These are phyloP conservation scores for Eupithecia subumbrata DNA, from an alignment of 2,888 invertebrate genomes.

Conservation along the genomic window DNA sequence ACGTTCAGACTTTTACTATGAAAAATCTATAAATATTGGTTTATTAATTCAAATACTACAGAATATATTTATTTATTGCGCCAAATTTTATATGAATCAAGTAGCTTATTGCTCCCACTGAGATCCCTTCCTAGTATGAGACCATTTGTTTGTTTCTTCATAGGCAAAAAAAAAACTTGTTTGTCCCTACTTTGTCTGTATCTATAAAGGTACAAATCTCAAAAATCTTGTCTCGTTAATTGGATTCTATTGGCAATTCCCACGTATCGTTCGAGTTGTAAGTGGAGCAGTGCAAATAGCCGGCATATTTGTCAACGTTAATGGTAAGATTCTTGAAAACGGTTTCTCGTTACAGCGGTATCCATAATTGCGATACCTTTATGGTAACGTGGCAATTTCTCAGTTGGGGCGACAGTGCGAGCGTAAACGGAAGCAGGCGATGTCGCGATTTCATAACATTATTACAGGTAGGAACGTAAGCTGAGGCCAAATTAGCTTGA, in stretches of 20 bases:
- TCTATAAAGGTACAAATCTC: constrained; percentile 5
- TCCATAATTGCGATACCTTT: constrained; percentile 60
- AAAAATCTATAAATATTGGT: no score
- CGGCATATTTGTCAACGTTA: constrained; percentile 52
- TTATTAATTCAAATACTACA: no score
- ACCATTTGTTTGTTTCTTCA: constrained; percentile 1
- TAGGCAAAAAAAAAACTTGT: neutral
- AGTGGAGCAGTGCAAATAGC: constrained; percentile 45
- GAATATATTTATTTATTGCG: no score
- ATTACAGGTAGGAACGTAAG: neutral
- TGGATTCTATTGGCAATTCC: constrained; percentile 35
- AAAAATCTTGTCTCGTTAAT: constrained; percentile 36
- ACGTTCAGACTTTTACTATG: no score
- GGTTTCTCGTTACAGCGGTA: constrained; percentile 52
- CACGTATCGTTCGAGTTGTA: constrained; percentile 35
- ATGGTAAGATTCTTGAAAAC: constrained; percentile 51
- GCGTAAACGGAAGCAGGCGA: constrained; percentile 6
- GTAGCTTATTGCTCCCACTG: no score
- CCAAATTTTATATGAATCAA: no score
- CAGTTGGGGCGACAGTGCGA: constrained; percentile 35
- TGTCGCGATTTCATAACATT: neutral
- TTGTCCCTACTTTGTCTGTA: neutral
- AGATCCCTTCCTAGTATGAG: no score
- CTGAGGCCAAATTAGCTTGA: neutral
- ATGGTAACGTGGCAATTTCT: constrained; percentile 54